Evolutionary conservation across 2,888 invertebrate species (phyloP).

Genomic region (Orthosia gothica): DNA sequence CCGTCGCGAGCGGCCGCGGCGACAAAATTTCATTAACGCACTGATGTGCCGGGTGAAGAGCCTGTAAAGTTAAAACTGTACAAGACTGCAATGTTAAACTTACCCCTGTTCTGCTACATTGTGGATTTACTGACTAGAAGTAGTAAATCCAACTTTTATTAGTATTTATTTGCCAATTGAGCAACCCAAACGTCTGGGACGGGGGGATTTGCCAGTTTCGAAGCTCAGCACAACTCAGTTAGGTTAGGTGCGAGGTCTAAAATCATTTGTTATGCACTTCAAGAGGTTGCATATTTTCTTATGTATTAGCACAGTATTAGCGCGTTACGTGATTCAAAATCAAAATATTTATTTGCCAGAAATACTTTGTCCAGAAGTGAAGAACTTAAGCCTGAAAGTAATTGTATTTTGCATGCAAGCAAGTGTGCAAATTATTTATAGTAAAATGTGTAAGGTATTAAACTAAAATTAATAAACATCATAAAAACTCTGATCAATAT

Average conservation of each 20-base stretch:
- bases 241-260: constrained; percentile 3
- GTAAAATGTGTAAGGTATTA: too few relatives aligned
- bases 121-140: constrained; percentile 17
- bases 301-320: constrained; percentile 5
- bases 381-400: too few relatives aligned
- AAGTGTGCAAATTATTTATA: too few relatives aligned
- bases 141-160: constrained; percentile 27
- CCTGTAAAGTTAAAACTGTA: constrained; percentile 13
- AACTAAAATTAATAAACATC: too few relatives aligned
- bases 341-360: too few relatives aligned
- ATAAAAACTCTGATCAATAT: too few relatives aligned
- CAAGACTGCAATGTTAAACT: not conserved
- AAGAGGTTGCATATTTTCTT: constrained; percentile 1
- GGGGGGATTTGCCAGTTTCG: constrained; percentile 21
- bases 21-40: constrained; percentile 18
- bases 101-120: constrained; percentile 20
- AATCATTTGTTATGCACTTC: constrained; percentile 12
- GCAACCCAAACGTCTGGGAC: constrained; percentile 17
- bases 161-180: constrained; percentile 39
- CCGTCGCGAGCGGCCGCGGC: not conserved
- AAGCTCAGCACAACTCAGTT: constrained; percentile 13
- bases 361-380: too few relatives aligned
- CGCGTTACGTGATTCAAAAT: too few relatives aligned
- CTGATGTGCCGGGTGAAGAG: constrained; percentile 20
- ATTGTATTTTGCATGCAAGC: too few relatives aligned